Evolutionary conservation across 2,113 vertebrate genomes (phyloP).

Genomic region (Scopus umbretta): DNA sequence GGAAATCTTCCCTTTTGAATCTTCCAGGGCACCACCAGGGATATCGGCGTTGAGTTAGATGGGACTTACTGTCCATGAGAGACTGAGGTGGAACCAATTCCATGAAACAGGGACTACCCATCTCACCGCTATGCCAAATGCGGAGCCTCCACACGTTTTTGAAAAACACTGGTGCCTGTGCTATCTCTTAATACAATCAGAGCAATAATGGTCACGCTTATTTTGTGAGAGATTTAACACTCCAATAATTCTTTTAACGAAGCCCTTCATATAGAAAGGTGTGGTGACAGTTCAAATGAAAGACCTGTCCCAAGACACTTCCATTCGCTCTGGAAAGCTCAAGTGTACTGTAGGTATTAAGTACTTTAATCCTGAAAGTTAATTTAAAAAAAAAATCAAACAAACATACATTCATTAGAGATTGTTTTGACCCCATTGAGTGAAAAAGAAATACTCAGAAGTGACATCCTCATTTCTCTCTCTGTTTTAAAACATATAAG

Average conservation of each 20-base stretch:
- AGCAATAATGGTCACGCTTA: neutral
- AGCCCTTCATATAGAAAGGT: neutral
- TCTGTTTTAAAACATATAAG: neutral
- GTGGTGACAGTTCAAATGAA: neutral
- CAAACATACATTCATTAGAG: neutral
- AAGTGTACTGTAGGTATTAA: neutral
- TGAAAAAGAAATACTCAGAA: neutral
- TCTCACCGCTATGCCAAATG: neutral
- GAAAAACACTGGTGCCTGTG: neutral
- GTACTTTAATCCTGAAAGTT: neutral
- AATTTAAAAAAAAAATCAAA: neutral
- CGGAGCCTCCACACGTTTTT: neutral
- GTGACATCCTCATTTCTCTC: neutral
- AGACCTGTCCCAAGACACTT: neutral
- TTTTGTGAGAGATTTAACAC: neutral
- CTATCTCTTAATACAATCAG: neutral
- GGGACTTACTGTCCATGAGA: neutral
- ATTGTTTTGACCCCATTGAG: neutral
- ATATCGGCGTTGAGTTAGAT: fast-evolving
- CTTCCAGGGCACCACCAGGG: neutral
- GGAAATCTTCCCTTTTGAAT: neutral
- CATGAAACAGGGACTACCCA: neutral
- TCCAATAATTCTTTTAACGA: neutral
- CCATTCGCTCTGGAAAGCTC: neutral
- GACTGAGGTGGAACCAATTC: neutral